Conservation (phyloP, 2,797 vertebrate species). For the Jordanella pulchra region DNA sequence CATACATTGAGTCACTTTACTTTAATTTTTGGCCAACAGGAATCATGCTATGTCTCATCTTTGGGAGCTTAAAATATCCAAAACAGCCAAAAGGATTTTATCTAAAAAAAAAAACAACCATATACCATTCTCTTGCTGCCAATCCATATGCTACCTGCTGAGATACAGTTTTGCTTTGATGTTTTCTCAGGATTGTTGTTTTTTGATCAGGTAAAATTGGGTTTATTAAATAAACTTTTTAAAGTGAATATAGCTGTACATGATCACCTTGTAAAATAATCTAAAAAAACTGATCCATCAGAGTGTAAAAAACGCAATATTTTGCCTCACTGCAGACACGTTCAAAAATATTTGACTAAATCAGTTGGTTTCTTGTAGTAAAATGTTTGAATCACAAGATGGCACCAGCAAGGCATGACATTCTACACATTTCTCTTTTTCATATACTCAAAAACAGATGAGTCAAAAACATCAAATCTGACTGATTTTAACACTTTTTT, state of each 20-base stretch:
- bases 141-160: background rate
- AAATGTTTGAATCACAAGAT: conserved; percentile 1
- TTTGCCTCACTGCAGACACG: background rate
- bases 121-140: background rate
- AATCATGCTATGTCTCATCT: background rate
- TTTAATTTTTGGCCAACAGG: background rate
- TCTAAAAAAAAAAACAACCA: background rate
- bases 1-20: background rate
- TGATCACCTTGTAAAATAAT: too few relatives aligned
- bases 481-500: background rate
- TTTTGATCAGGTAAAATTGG: background rate
- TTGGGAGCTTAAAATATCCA: background rate
- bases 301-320: background rate
- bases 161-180: background rate
- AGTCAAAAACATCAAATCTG: background rate
- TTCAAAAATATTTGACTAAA: background rate
- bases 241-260: background rate
- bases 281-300: background rate
- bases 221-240: background rate
- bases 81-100: background rate
- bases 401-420: background rate
- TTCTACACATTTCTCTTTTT: background rate
- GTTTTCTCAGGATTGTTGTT: background rate
- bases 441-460: background rate
- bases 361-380: background rate